These are phyloP conservation scores for Puntigrus tetrazona DNA, from an alignment of 2,113 vertebrate genomes.

Conservation along the genomic window DNA sequence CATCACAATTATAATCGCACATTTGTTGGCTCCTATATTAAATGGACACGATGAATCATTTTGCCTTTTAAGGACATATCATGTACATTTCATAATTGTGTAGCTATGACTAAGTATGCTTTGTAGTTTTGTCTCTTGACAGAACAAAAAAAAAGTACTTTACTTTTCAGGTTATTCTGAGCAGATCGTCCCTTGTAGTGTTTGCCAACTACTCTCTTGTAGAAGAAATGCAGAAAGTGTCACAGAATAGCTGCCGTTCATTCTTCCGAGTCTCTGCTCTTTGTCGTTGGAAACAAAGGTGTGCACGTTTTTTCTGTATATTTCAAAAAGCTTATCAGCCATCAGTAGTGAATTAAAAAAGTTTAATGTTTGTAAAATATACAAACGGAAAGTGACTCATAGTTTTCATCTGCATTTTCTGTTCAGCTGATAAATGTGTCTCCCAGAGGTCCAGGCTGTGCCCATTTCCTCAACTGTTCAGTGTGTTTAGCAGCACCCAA, in stretches of 20 bases:
- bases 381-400: background rate
- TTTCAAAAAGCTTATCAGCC: background rate
- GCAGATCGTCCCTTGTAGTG: constrained; percentile 69
- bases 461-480: constrained; percentile 85
- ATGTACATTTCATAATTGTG: background rate
- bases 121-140: background rate
- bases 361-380: background rate
- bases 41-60: background rate
- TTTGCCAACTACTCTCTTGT: constrained; percentile 91
- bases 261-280: constrained; percentile 76
- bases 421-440: constrained; percentile 84
- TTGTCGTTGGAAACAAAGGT: constrained; percentile 87
- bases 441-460: constrained; percentile 84
- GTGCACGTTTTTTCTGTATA: background rate
- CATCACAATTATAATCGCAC: background rate
- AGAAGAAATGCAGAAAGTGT: constrained; percentile 67
- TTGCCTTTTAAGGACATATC: background rate
- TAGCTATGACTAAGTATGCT: background rate
- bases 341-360: background rate
- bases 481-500: constrained; percentile 79
- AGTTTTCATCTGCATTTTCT: constrained; percentile 2
- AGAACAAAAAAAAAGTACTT: background rate
- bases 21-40: background rate
- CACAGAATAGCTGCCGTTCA: constrained; percentile 73
- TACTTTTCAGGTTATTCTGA: constrained; percentile 82